Evolutionary conservation across 2,797 vertebrate genomes (phyloP).

Genomic region (Scolopax bukidnonensis): DNA sequence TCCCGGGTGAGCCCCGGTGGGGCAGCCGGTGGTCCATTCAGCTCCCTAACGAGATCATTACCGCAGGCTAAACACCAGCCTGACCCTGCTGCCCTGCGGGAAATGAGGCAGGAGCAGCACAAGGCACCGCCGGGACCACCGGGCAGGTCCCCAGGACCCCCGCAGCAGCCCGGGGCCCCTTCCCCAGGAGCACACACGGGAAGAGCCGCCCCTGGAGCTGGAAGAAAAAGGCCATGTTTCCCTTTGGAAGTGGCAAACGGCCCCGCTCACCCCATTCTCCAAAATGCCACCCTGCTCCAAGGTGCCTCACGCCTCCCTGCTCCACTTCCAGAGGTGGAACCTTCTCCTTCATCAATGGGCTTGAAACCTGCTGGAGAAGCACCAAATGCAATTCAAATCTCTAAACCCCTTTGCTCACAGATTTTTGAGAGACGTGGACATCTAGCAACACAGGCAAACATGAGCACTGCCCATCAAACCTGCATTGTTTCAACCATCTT

Average conservation of each 20-base stretch:
- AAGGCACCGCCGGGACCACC: conserved; percentile 60
- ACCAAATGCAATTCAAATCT: fast-evolving
- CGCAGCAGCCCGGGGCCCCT: background rate
- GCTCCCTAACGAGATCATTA: conserved; percentile 92
- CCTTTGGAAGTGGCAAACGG: background rate
- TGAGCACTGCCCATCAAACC: fast-evolving
- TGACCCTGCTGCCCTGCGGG: conserved; percentile 87
- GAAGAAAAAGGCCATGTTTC: fast-evolving
- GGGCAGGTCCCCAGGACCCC: background rate
- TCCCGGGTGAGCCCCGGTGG: background rate
- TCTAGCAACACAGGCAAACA: fast-evolving
- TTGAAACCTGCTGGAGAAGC: background rate
- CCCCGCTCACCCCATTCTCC: too few species aligned
- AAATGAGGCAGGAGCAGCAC: conserved; percentile 85
- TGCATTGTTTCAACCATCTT: fast-evolving
- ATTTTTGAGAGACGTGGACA: fast-evolving
- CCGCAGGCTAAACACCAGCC: conserved; percentile 94
- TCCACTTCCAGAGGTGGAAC: background rate
- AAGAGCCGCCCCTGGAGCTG: background rate
- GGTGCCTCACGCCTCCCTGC: background rate
- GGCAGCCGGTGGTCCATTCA: conserved; percentile 82
- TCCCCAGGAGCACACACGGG: background rate
- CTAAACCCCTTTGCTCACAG: background rate
- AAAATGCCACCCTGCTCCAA: background rate
- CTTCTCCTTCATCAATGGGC: background rate